phyloP scores from a whole-genome alignment of 2,888 invertebrate genomes.

The Pteria penguin region DNA sequence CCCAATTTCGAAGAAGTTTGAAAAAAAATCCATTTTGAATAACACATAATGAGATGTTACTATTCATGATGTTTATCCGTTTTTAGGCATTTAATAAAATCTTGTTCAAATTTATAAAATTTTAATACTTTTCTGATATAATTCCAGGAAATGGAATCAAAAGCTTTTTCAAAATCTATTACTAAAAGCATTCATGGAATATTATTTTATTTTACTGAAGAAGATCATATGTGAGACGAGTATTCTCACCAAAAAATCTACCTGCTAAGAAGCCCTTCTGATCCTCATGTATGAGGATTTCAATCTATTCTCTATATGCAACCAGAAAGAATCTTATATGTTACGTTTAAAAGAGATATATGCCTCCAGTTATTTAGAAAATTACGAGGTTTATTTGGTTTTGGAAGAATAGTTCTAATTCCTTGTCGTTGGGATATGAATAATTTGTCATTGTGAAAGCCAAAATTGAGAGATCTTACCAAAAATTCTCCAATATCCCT shows the following conservation, averaged over 20 bases:
- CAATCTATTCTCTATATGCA: conserved; percentile 3
- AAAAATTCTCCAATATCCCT: not conserved
- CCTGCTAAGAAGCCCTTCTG: not conserved
- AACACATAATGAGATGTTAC: not conserved
- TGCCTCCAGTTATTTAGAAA: conserved; percentile 6
- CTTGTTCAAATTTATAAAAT: not conserved
- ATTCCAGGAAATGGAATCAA: not conserved
- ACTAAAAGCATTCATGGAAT: not conserved
- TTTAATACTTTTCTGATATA: not conserved
- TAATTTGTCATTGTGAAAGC: not conserved
- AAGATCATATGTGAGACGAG: not conserved
- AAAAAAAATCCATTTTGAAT: not conserved
- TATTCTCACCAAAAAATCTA: not conserved
- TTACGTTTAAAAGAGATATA: conserved; percentile 8
- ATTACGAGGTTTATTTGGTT: conserved; percentile 16
- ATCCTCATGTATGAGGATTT: not conserved
- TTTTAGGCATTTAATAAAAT: not conserved
- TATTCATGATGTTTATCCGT: not conserved
- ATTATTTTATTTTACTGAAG: not conserved
- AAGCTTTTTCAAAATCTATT: not conserved
- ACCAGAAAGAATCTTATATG: conserved; percentile 14
- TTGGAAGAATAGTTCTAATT: conserved; percentile 15
- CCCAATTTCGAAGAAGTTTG: not conserved
- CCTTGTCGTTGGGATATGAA: conserved; percentile 17
- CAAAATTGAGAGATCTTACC: not conserved